Evolutionary conservation across 2,888 invertebrate genomes (phyloP).

Genomic region (Sminthurides aquaticus): DNA sequence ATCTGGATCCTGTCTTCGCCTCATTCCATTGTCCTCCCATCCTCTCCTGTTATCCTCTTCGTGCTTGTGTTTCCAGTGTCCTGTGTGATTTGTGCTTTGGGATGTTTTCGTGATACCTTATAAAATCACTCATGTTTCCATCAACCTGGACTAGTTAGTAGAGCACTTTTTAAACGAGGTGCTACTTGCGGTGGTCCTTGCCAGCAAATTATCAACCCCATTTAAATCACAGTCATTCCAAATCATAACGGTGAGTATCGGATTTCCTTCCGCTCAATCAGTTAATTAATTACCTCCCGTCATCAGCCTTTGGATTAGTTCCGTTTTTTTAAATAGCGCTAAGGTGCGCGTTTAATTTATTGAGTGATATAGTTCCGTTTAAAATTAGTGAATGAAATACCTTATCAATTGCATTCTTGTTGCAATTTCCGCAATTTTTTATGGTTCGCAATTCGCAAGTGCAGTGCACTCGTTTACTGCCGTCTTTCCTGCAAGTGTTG

Average conservation of each 20-base stretch:
- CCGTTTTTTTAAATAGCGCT: background rate
- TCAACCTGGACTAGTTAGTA: no score
- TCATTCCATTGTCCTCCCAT: background rate
- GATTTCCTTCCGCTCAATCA: no score
- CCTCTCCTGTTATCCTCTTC: background rate
- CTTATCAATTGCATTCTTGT: no score
- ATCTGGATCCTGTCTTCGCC: background rate
- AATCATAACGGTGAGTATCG: background rate
- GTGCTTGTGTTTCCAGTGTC: background rate
- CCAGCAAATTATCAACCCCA: background rate
- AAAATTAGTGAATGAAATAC: no score
- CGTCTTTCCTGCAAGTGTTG: no score
- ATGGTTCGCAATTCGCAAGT: no score
- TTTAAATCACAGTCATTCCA: background rate
- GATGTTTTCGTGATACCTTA: background rate
- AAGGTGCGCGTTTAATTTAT: background rate
- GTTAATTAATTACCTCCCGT: background rate
- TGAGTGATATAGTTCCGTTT: background rate
- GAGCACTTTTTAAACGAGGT: background rate
- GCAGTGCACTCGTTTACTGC: no score
- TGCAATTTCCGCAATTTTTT: no score
- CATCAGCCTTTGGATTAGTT: background rate
- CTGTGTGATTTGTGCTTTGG: background rate
- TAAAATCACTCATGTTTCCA: background rate
- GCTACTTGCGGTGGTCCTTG: background rate